Evolutionary conservation across 2,888 invertebrate genomes (phyloP), one percentile per base, ranked within the genome.

Genomic region (Beris chalybata): DNA sequence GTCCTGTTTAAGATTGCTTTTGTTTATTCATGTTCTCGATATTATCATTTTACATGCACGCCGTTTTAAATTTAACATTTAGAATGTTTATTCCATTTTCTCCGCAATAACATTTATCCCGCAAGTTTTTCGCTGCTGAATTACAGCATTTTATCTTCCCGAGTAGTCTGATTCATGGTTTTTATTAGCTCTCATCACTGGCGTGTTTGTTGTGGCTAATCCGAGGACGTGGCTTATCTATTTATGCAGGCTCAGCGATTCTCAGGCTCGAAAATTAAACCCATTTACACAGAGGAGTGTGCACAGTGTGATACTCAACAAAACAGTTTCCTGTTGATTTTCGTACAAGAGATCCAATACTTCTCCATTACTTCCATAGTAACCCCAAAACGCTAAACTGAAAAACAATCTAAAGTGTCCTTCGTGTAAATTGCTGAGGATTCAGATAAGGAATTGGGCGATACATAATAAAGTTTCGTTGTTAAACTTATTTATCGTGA

Each of bases 221-320:
- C 69, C 69, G 66, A 67, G 67, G 67, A 69, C 69, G 69, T 69
- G 69, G 67, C 69, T 69, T 69, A 69, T 69, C 69, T 69, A 64
- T 67, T 59, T 69, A 64, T 69, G 69, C 69, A 69, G 69, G 56
- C 66, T 64, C 67, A 66, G 69, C 52, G 44, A 61, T 67, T 69
- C 63, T 45, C 64, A 64, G 50, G 61, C 50, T 22, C 52, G 52
- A 30, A 50, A 52, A 50, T 61, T 30, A 22, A 15, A 30, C n/a
- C 48, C 30, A 31, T 22, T 22, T 9, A 5, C 47, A 38, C 12
- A 15, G n/a, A 50, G 12, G 52, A 30, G 61, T 61, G 52, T 61
- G 61, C 38, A 50, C 61, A 15, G 50, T 50, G 6, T 38, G 61
- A 61, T 61, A 52, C 52, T 22, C 29, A n/a, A 3, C 22, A 2